phyloP scores from a whole-genome alignment of 2,797 vertebrate species.

The Pteropus rufus region DNA sequence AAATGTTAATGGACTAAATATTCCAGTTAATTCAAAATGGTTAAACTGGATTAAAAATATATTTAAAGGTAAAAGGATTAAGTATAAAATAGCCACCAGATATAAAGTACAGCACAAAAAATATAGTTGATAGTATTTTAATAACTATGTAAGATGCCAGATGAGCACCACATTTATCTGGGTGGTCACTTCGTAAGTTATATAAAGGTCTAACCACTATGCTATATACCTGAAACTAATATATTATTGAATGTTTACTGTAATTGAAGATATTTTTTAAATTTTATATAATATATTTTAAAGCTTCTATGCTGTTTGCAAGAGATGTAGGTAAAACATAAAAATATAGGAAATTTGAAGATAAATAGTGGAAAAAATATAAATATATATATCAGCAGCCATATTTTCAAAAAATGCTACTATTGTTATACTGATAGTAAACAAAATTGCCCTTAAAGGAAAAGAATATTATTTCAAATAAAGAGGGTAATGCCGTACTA shows the following conservation, averaged over 20 bases:
- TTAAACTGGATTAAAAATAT: background rate
- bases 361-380: background rate
- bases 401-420: background rate
- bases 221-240: too few species aligned
- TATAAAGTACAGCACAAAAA: too few species aligned
- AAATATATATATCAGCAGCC: background rate
- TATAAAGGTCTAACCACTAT: too few species aligned
- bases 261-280: too few species aligned
- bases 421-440: background rate
- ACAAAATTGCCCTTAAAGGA: background rate
- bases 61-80: background rate
- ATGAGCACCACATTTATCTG: too few species aligned
- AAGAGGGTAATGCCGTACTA: background rate
- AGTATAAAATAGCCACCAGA: too few species aligned
- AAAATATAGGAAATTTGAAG: background rate
- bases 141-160: too few species aligned
- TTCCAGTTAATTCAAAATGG: background rate
- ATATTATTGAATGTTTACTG: too few species aligned
- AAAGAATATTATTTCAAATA: background rate
- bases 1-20: background rate
- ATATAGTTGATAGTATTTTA: too few species aligned
- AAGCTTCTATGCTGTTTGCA: background rate
- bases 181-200: too few species aligned
- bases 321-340: background rate
- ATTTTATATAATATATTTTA: background rate